Conservation (phyloP, 2,797 vertebrate species). For the Numenius phaeopus region DNA sequence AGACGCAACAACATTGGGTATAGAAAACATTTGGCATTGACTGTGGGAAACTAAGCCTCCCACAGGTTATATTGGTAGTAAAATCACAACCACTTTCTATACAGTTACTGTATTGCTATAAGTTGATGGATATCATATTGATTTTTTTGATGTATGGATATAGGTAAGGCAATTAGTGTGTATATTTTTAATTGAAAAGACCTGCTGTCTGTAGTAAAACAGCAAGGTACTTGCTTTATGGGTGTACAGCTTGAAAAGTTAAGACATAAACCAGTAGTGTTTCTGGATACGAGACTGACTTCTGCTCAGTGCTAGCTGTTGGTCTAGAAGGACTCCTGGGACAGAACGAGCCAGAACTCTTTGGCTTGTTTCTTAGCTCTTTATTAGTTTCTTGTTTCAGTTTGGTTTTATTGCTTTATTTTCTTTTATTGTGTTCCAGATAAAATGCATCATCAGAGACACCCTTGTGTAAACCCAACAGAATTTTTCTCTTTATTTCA, state of each 20-base stretch:
- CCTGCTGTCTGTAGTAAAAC: neutral
- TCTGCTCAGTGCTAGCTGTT: neutral
- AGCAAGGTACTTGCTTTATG: neutral
- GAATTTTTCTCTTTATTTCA: conserved; percentile 22
- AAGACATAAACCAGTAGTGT: neutral
- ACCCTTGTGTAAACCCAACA: neutral
- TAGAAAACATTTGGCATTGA: neutral
- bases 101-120: neutral
- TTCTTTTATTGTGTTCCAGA: conserved; percentile 8
- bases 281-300: neutral
- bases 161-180: neutral
- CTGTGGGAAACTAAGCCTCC: neutral
- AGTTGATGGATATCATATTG: neutral
- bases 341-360: neutral
- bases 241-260: neutral
- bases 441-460: neutral
- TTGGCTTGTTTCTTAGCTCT: neutral
- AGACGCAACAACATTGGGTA: neutral
- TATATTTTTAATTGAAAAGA: neutral
- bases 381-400: conserved; percentile 31
- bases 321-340: neutral
- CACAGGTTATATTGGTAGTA: neutral
- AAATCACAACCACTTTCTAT: neutral
- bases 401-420: conserved; percentile 28
- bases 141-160: neutral